phyloP scores from a whole-genome alignment of 1,140 invertebrate genomes.

The Drosophila leontia region DNA sequence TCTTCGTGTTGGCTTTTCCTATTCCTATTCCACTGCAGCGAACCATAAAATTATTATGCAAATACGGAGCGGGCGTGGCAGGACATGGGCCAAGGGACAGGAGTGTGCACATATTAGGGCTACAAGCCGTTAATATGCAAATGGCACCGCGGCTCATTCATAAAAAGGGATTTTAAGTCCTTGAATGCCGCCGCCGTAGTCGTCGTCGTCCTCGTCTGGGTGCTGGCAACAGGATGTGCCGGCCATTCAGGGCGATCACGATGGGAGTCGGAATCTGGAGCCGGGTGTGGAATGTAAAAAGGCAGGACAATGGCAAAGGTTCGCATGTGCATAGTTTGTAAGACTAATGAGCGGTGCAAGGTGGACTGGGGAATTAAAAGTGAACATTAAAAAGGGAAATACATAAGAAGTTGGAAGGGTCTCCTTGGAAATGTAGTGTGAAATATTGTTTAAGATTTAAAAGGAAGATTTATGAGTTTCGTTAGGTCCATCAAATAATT shows the following conservation, averaged over 20 bases:
- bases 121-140: constrained; percentile 80
- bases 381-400: constrained; percentile 20
- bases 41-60: constrained; percentile 80
- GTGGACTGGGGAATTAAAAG: constrained; percentile 37
- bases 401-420: not conserved
- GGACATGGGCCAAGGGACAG: constrained; percentile 14
- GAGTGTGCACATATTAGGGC: constrained; percentile 71
- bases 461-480: not conserved
- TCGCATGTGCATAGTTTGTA: constrained; percentile 53
- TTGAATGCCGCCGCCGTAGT: constrained; percentile 23
- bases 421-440: not conserved
- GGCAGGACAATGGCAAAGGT: constrained; percentile 39
- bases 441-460: not conserved
- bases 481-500: not conserved
- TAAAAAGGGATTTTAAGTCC: constrained; percentile 52
- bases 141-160: constrained; percentile 60
- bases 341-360: constrained; percentile 40
- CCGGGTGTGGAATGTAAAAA: not conserved
- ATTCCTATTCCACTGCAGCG: constrained; percentile 72
- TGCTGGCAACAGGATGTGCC: constrained; percentile 52
- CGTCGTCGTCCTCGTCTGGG: constrained; percentile 23
- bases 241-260: constrained; percentile 43
- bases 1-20: constrained; percentile 41
- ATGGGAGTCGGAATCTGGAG: constrained; percentile 16
- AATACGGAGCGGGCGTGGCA: constrained; percentile 41